phyloP scores from a whole-genome alignment of 2,113 vertebrate genomes.

The Thermophis baileyi region DNA sequence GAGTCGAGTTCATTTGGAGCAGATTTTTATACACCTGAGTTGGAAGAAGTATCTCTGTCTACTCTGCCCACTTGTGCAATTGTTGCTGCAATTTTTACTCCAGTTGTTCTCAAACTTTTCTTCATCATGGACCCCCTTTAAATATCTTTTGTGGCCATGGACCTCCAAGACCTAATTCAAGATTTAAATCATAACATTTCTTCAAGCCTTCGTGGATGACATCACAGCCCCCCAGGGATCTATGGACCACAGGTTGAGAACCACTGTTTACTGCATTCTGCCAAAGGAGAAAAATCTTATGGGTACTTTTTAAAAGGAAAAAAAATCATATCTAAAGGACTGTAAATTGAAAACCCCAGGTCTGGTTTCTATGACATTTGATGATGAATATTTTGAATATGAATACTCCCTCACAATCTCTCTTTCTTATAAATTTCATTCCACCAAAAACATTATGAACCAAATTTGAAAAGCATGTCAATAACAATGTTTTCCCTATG shows the following conservation, averaged over 20 bases:
- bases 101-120: not conserved
- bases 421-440: not conserved
- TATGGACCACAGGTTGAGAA: not conserved
- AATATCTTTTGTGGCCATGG: not conserved
- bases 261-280: not conserved
- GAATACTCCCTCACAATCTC: not conserved
- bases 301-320: not conserved
- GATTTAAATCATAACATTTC: not conserved
- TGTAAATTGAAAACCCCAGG: not conserved
- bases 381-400: not conserved
- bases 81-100: not conserved
- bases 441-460: not conserved
- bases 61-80: not conserved
- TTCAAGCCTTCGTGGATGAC: not conserved
- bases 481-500: not conserved
- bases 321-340: not conserved
- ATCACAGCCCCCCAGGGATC: not conserved
- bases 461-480: not conserved
- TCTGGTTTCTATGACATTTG: not conserved
- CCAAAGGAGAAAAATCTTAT: not conserved
- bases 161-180: not conserved
- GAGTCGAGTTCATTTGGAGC: not conserved
- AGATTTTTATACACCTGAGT: not conserved
- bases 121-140: not conserved
- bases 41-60: not conserved